Base-by-base conservation (phyloP, 2,113 vertebrate species). In the Miniopterus natalensis region DNA sequence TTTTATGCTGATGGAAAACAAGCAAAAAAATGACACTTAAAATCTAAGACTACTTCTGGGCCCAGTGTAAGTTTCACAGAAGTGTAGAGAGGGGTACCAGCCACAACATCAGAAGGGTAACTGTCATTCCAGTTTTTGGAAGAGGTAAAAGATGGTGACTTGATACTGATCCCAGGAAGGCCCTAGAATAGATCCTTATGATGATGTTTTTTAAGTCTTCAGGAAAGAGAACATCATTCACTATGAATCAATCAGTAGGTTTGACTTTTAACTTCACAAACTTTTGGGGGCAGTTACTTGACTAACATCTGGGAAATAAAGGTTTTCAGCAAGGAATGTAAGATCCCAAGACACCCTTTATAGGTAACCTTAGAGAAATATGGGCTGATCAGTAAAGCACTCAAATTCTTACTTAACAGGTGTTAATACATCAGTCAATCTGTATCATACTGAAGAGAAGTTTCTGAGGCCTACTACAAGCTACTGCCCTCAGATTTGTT, bases 1-100 rank as follows among this genome's bases (percentile, higher is more conserved):
- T 77, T 77, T 70, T 59, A 59, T 51, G 42, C 4, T 70, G 45
- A 84, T 42, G 25, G 51, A 49, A 84, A 90, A 89, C 6, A 77
- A 36, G 36, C 36, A 36, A 36, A 81, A 80, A 59, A 71, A 85
- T n/a, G 3, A 79, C 71, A 40, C 42, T 70, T 51, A 31, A 88
- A 94, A 90, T 27, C 78, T 59, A 57, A 84, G 79, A 68, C 5
- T 84, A 90, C 77, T 90, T 90, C 61, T 77, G 20, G 51, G 51
- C 51, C 84, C 31, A 59, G 3, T 84, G 23, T 42, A 68, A 21
- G 14, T 59, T 70, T 70, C 18, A 70, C 20, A 59, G 3, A 84
- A 84, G 49, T 70, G 36, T 25, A 18, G 11, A 12, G 51, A 29
- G 9, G 65, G 23, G 29, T 47, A 23, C 31, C 61, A 25, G 68